phyloP scores from a whole-genome alignment of 2,888 invertebrate genomes.

The Melieria picta region DNA sequence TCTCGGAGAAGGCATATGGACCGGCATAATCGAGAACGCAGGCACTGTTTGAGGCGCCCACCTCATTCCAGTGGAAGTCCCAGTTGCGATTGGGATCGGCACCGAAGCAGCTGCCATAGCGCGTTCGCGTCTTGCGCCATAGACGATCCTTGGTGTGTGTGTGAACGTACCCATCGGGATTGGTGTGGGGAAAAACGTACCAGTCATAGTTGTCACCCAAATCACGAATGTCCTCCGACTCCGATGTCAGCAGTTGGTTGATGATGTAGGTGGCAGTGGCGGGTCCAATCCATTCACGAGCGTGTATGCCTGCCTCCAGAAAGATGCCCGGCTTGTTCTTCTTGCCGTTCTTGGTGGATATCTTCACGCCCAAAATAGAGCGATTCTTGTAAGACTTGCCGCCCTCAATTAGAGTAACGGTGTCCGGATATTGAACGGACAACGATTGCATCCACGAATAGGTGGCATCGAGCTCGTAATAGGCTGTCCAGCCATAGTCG shows the following conservation, averaged over 20 bases:
- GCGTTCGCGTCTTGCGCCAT: constrained; percentile 75
- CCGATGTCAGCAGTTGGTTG: constrained; percentile 71
- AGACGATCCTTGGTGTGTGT: constrained; percentile 70
- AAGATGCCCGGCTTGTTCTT: constrained; percentile 68
- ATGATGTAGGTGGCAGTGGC: constrained; percentile 73
- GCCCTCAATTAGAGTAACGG: constrained; percentile 67
- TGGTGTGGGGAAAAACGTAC: constrained; percentile 80
- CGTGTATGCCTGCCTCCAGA: constrained; percentile 75
- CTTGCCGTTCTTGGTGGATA: constrained; percentile 60
- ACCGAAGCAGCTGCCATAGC: constrained; percentile 70
- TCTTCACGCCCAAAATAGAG: constrained; percentile 71
- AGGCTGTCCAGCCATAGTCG: constrained; percentile 56
- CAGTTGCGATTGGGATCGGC: constrained; percentile 84
- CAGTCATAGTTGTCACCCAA: constrained; percentile 73
- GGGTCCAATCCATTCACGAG: constrained; percentile 80
- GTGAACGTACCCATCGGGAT: constrained; percentile 81
- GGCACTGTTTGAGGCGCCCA: constrained; percentile 70
- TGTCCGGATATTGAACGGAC: constrained; percentile 66
- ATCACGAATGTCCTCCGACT: constrained; percentile 65
- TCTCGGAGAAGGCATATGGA: constrained; percentile 75
- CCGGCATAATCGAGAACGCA: constrained; percentile 76
- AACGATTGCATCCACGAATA: constrained; percentile 69
- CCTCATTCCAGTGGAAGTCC: constrained; percentile 74
- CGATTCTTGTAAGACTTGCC: constrained; percentile 72
- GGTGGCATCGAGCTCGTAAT: constrained; percentile 65